These are phyloP conservation scores for Triops longicaudatus DNA, from an alignment of 1,140 invertebrate species.

Conservation along the genomic window DNA sequence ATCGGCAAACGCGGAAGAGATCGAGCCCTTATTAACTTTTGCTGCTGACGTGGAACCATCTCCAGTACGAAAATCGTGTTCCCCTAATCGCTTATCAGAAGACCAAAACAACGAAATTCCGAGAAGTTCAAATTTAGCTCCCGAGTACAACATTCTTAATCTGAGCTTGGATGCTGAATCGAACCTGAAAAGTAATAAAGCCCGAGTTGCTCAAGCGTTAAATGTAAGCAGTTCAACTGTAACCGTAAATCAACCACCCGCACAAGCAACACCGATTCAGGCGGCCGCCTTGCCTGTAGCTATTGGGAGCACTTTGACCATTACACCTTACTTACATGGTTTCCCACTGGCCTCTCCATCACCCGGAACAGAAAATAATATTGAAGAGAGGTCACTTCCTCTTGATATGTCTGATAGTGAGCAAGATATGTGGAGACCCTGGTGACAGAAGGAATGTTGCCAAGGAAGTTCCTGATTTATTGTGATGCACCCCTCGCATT, in stretches of 20 bases:
- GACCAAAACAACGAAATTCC: neutral
- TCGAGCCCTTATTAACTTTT: neutral
- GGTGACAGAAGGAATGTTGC: neutral
- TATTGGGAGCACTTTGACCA: neutral
- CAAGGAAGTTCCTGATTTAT: neutral
- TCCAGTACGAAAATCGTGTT: neutral
- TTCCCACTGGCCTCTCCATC: neutral
- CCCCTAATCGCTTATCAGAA: neutral
- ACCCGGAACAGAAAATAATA: neutral
- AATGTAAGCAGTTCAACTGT: neutral
- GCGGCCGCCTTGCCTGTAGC: neutral
- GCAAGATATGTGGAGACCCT: slow-evolving; percentile 8
- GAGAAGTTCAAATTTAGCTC: neutral
- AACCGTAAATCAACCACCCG: neutral
- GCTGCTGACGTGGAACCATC: neutral
- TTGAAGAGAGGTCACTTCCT: neutral
- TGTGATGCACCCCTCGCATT: slow-evolving; percentile 10
- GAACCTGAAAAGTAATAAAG: neutral
- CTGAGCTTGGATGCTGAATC: neutral
- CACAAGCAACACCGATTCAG: neutral
- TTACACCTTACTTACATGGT: neutral
- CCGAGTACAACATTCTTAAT: neutral
- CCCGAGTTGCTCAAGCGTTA: neutral
- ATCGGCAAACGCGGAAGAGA: neutral
- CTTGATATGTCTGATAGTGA: neutral